phyloP scores from a whole-genome alignment of 2,888 invertebrate species.

The Embidobia sp. region DNA sequence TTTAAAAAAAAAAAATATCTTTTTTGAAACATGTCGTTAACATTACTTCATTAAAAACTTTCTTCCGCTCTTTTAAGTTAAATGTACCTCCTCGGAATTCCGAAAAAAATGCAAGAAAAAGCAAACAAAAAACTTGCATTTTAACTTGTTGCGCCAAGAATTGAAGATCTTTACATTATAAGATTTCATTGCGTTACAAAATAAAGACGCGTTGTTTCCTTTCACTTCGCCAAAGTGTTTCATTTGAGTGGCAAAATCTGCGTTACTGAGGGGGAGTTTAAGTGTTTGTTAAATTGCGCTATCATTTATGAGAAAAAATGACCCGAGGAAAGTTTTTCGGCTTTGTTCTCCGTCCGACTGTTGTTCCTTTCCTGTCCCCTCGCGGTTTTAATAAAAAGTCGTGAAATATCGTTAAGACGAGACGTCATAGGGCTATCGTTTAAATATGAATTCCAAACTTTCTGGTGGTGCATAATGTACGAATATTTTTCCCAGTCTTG shows the following conservation, averaged over 20 bases:
- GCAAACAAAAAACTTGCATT: too few relatives aligned
- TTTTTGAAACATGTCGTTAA: too few relatives aligned
- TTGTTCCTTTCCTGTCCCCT: not conserved
- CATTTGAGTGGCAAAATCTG: constrained; percentile 10
- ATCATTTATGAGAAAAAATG: constrained; percentile 13
- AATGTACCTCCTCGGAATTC: too few relatives aligned
- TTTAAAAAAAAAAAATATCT: too few relatives aligned
- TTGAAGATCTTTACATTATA: constrained; percentile 1
- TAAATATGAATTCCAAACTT: too few relatives aligned
- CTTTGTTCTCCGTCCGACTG: constrained; percentile 9
- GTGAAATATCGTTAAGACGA: too few relatives aligned
- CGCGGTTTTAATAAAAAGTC: constrained; percentile 34
- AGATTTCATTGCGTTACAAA: constrained; percentile 5
- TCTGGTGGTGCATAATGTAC: too few relatives aligned
- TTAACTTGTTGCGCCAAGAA: constrained; percentile 16
- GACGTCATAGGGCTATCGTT: too few relatives aligned
- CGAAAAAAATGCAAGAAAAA: not conserved
- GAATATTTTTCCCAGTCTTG: too few relatives aligned
- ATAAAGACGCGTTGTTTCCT: constrained; percentile 12
- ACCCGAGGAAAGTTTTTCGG: constrained; percentile 12
- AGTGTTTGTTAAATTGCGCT: constrained; percentile 4
- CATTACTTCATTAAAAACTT: too few relatives aligned
- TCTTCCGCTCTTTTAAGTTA: too few relatives aligned
- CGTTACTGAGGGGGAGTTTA: not conserved
- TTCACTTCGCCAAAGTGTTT: constrained; percentile 27